Percentiles rank a stretch among this genome's conserved stretches.
phyloP scores from a whole-genome alignment of 2,888 invertebrate genomes.

The Diplazon laetatorius region DNA sequence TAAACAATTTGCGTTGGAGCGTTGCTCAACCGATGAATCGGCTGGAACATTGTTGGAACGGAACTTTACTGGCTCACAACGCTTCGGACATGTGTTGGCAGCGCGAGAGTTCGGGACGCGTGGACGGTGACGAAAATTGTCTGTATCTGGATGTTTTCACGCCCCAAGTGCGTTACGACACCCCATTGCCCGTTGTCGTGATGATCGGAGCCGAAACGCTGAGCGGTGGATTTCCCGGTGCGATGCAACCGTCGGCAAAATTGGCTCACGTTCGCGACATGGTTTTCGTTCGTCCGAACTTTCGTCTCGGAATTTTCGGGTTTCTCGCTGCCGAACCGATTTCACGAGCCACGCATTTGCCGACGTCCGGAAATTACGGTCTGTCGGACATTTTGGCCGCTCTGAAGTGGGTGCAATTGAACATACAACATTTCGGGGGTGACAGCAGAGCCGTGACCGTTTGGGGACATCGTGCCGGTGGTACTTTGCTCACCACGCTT shows the following conservation, averaged over 20 bases:
- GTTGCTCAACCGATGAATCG: conserved; percentile 87
- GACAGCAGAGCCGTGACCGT: conserved; percentile 90
- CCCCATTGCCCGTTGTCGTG: conserved; percentile 92
- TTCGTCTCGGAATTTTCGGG: conserved; percentile 87
- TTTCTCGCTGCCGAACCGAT: conserved; percentile 90
- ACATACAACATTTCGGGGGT: conserved; percentile 93
- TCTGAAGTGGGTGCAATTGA: conserved; percentile 91
- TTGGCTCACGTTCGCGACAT: conserved; percentile 91
- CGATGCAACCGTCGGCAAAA: conserved; percentile 89
- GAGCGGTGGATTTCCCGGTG: conserved; percentile 90
- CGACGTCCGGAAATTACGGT: conserved; percentile 93
- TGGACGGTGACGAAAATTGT: conserved; percentile 91
- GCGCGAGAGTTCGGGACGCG: conserved; percentile 86
- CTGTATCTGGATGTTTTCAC: conserved; percentile 92
- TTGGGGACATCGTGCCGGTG: conserved; percentile 93
- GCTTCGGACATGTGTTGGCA: conserved; percentile 88
- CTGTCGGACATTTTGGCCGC: conserved; percentile 91
- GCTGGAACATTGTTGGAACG: conserved; percentile 91
- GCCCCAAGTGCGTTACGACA: conserved; percentile 90
- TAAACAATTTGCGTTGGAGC: conserved; percentile 88
- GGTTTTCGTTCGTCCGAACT: conserved; percentile 94
- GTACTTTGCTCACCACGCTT: conserved; percentile 91
- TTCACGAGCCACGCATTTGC: conserved; percentile 88
- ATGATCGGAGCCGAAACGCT: conserved; percentile 91
- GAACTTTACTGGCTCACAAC: conserved; percentile 87